Percentiles rank a stretch among this genome's conserved stretches.
Conservation (phyloP, 2,888 invertebrate genomes). For the Drosophila tanythrix region DNA sequence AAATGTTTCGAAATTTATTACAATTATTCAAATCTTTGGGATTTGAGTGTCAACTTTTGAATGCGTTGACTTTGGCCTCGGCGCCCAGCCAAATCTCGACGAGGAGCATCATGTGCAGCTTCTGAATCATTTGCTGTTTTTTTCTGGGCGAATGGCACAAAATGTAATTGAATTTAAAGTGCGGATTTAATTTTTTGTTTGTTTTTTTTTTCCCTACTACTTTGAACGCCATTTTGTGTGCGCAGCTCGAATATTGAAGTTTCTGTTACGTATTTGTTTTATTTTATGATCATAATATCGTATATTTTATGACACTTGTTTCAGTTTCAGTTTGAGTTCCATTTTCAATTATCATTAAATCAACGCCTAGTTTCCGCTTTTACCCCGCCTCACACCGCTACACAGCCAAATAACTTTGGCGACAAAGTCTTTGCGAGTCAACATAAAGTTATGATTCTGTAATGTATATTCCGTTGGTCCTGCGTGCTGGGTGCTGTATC, state of each 20-base stretch:
- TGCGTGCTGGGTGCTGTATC: slow-evolving; percentile 17
- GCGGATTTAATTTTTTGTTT: slow-evolving; percentile 62
- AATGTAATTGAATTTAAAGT: slow-evolving; percentile 81
- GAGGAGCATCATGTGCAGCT: slow-evolving; percentile 64
- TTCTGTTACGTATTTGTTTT: slow-evolving; percentile 18
- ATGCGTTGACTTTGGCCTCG: slow-evolving; percentile 64
- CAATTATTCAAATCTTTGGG: slow-evolving; percentile 80
- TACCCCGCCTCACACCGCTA: background rate
- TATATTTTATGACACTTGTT: slow-evolving; percentile 42
- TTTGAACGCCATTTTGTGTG: background rate
- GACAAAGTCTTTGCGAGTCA: slow-evolving; percentile 63
- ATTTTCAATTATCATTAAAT: slow-evolving; percentile 69
- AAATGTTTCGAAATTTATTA: slow-evolving; percentile 74
- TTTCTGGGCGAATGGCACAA: slow-evolving; percentile 28
- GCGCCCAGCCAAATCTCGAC: slow-evolving; percentile 31
- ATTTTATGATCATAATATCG: slow-evolving; percentile 33
- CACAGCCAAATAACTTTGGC: slow-evolving; percentile 37
- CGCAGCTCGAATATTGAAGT: background rate
- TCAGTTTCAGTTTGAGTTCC: slow-evolving; percentile 27
- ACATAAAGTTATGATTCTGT: slow-evolving; percentile 74
- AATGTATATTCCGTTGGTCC: slow-evolving; percentile 41
- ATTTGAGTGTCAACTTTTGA: slow-evolving; percentile 80
- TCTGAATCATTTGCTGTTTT: slow-evolving; percentile 25
- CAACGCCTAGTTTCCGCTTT: slow-evolving; percentile 25
- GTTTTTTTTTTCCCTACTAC: slow-evolving; percentile 25